Evolutionary conservation across 2,888 invertebrate genomes (phyloP), one percentile per base, ranked within the genome.

Genomic region (Tachystola acroxantha): DNA sequence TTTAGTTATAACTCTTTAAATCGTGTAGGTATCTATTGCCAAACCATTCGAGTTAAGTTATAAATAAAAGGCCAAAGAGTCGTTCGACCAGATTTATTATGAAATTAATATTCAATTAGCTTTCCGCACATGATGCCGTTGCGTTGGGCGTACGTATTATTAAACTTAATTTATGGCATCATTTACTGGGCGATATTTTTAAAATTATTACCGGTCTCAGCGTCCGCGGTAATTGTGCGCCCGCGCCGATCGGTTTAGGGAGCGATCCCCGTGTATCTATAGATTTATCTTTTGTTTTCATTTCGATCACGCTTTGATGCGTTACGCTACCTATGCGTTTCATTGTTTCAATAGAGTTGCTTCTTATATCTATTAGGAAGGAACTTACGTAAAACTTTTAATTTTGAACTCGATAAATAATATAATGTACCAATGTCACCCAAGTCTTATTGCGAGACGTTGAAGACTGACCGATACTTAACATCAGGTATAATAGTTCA

Each of bases 61-160:
- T 75, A 80, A 77, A 77, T 78, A 74, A 74, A 64, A 66, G 63
- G 54, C 57, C 53, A 53, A 55, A 71, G 66, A 80, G 72, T 78
- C 54, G 82, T 74, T 66, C 51, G 51, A 70, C 77, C 73, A 79
- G 85, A 85, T 85, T 85, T 82, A 78, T 79, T 73, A 70, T 76
- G 65, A 84, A 82, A 82, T 86, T 85, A 86, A 86, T 82, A 85
- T 84, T 85, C 86, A 85, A 85, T 86, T 85, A 85, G 82, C 84
- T 84, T 81, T 86, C 84, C 79, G 84, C 84, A 85, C 85, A 86
- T 85, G 81, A 81, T 69, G 72, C 75, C 62, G 75, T 70, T 69
- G 63, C 64, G 68, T 64, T 79, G 80, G 82, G 77, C 84, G 81
- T 80, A 72, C 62, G 80, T 81, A 71, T 85, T 86, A 86, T 85